Evolutionary conservation across 2,888 invertebrate species (phyloP).

Genomic region (Chymomyza amoena): DNA sequence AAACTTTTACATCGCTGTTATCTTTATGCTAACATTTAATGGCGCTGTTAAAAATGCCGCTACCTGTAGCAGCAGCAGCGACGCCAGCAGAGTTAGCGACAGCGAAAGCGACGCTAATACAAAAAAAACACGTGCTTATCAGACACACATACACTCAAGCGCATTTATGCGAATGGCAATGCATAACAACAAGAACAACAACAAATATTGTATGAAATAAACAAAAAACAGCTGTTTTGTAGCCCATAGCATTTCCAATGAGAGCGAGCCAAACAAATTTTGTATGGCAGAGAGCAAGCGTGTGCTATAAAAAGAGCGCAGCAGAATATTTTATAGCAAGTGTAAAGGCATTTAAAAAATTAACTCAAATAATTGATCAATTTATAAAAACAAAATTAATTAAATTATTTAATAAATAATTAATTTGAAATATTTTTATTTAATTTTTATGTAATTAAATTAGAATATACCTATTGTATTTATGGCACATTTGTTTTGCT

Average conservation of each 20-base stretch:
- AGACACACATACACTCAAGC: slow-evolving; percentile 25
- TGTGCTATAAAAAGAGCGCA: slow-evolving; percentile 6
- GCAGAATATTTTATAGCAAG: slow-evolving; percentile 11
- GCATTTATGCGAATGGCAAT: neutral
- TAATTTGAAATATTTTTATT: too few relatives aligned
- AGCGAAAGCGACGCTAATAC: slow-evolving; percentile 28
- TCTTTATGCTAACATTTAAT: neutral
- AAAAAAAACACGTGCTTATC: slow-evolving; percentile 70
- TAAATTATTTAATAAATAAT: too few relatives aligned
- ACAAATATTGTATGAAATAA: slow-evolving; percentile 58
- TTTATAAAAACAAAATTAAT: neutral
- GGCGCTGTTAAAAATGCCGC: slow-evolving; percentile 11
- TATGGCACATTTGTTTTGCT: too few relatives aligned
- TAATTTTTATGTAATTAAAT: too few relatives aligned
- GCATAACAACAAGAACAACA: slow-evolving; percentile 13
- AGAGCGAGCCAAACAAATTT: neutral
- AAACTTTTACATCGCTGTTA: neutral
- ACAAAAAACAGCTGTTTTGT: slow-evolving; percentile 69
- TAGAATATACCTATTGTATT: too few relatives aligned
- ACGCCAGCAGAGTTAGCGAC: slow-evolving; percentile 6
- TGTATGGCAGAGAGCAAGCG: neutral
- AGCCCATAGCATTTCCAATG: slow-evolving; percentile 27
- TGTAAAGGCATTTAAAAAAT: neutral
- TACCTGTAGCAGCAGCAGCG: slow-evolving; percentile 28
- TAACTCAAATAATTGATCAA: neutral